Evolutionary conservation across 2,797 vertebrate species (phyloP).

Genomic region (Danio choprae): DNA sequence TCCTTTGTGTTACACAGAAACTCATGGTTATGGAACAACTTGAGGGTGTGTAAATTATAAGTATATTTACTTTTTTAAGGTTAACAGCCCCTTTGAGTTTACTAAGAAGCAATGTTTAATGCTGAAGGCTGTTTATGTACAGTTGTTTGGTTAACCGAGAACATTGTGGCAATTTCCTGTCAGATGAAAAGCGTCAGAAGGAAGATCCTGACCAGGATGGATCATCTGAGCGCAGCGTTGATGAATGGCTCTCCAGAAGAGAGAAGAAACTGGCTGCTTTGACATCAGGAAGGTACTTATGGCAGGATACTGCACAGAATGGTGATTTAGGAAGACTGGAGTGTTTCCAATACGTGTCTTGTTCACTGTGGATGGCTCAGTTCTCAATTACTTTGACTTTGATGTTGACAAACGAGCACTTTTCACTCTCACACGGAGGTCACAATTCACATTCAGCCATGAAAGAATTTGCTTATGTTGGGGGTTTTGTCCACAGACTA

Average conservation of each 20-base stretch:
- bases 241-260: slow-evolving; percentile 90
- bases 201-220: slow-evolving; percentile 73
- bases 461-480: background rate
- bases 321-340: background rate
- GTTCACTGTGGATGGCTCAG: background rate
- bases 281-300: slow-evolving; percentile 81
- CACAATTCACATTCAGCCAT: background rate
- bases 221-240: slow-evolving; percentile 69
- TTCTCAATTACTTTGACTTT: background rate
- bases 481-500: background rate
- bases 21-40: too few species aligned
- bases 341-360: background rate
- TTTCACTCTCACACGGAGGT: background rate
- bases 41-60: too few species aligned
- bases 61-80: too few species aligned
- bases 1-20: too few species aligned
- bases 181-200: slow-evolving; percentile 82
- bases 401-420: background rate
- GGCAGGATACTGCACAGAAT: background rate
- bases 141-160: background rate
- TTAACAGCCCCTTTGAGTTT: background rate
- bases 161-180: slow-evolving; percentile 19
- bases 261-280: slow-evolving; percentile 78
- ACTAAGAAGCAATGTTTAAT: background rate
- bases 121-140: slow-evolving; percentile 1